Percentiles rank a stretch among this genome's conserved stretches.
Conservation (phyloP, 2,888 invertebrate species). For the Stenolophus ochropezus region DNA sequence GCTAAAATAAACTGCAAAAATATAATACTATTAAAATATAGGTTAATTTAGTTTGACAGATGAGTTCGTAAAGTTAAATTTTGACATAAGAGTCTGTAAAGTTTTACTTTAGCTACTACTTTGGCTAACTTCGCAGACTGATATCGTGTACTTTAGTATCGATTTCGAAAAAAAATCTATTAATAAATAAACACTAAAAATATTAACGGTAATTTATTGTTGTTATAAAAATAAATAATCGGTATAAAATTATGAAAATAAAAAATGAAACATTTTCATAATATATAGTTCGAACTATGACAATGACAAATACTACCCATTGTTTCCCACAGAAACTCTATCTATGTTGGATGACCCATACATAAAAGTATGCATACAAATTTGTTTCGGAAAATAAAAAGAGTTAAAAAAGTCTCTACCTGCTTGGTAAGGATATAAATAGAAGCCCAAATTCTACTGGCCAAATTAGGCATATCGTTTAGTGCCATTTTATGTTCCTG, state of each 20-base stretch:
- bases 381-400: background rate
- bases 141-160: too few species aligned
- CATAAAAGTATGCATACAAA: background rate
- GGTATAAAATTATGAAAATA: background rate
- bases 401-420: background rate
- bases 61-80: too few species aligned
- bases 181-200: too few species aligned
- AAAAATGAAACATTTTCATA: background rate
- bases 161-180: too few species aligned
- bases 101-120: too few species aligned
- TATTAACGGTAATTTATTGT: too few species aligned
- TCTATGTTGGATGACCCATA: background rate
- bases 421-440: background rate
- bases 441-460: background rate
- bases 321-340: background rate
- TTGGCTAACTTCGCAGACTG: too few species aligned
- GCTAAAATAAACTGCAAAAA: too few species aligned
- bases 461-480: slow-evolving; percentile 20
- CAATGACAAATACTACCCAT: background rate
- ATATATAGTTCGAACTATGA: background rate
- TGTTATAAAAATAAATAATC: too few species aligned
- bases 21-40: too few species aligned
- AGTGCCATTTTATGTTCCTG: slow-evolving; percentile 17
- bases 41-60: too few species aligned
- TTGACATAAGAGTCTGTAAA: too few species aligned